Conservation (phyloP, 2,113 vertebrate genomes). For the Trochalopteron elliotii region DNA sequence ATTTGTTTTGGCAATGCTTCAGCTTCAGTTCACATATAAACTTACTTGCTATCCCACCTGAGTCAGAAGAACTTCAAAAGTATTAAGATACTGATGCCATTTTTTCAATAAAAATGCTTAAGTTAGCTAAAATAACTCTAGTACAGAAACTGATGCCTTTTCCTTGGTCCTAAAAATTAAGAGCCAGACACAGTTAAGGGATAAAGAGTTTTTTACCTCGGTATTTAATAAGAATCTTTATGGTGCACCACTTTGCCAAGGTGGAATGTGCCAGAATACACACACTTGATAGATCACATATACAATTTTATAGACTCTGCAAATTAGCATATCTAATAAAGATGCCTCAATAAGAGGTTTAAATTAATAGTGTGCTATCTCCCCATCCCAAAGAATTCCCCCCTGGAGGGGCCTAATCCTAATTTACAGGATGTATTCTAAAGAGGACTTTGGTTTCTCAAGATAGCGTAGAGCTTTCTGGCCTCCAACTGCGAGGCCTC, state of each 20-base stretch:
- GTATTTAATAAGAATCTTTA: not conserved
- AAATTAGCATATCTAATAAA: not conserved
- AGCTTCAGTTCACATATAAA: not conserved
- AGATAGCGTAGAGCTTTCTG: not conserved
- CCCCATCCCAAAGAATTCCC: not conserved
- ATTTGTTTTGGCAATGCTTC: not conserved
- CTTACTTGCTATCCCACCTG: not conserved
- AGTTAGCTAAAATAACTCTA: not conserved
- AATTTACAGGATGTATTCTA: not conserved
- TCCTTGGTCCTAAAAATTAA: not conserved
- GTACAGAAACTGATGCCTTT: not conserved
- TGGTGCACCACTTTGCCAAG: not conserved
- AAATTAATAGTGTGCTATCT: not conserved
- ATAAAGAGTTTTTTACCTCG: not conserved
- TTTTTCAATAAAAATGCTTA: not conserved
- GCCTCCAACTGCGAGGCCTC: not conserved
- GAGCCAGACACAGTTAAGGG: not conserved
- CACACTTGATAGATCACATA: accelerated
- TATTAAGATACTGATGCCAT: not conserved
- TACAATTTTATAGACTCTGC: not conserved
- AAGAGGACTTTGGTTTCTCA: not conserved
- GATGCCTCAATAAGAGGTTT: not conserved
- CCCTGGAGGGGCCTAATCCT: not conserved
- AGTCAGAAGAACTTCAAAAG: not conserved
- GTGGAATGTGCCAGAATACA: not conserved